Base-by-base conservation (phyloP, 1,140 invertebrate species). In the Neodiprion lecontei region DNA sequence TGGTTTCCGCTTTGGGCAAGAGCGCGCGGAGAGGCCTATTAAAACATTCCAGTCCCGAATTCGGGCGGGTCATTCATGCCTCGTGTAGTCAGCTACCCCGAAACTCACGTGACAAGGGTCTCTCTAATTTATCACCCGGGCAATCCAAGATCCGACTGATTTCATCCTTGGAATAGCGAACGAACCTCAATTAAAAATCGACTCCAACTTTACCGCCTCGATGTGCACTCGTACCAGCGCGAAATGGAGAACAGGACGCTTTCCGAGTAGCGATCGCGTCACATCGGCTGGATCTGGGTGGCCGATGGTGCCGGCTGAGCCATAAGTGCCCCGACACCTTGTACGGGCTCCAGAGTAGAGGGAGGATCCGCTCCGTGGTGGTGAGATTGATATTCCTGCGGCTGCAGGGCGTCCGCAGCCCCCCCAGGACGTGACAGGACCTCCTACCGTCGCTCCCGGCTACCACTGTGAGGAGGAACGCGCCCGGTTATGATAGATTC, bases 31-130 rank as follows among this genome's bases (percentile, higher is more conserved):
- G 53, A 61, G 73, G 75, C 79, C 82, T 81, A 84, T 84, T 85
- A 85, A 83, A 83, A 84, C 80, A 86, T 86, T 85, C 84, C 85
- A 79, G 82, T 80, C 80, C 77, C 73, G 77, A 85, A 85, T 83
- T 84, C 79, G 74, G 76, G 72, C 75, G 76, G 81, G 82, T 85
- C 84, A 85, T 85, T 83, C 82, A 80, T 80, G 83, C 76, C 72
- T 69, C 74, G 67, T 74, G 28, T 40, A 40, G 28, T 40, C 28
- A n/a, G 12, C n/a, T 74, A 68, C 67, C 80, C 78, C 68, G 76
- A 76, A 76, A 79, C 74, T 72, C 76, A 76, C 75, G 79, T 83
- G 84, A 87, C 84, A 81, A 85, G 83, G 84, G 85, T 86, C 67
- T 74, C 80, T 78, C 82, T 87, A 82, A 82, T 87, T 86, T 85